Percentiles rank a stretch among this genome's conserved stretches.
Evolutionary conservation across 2,888 invertebrate species (phyloP).

Genomic region (Lasiommata megera): DNA sequence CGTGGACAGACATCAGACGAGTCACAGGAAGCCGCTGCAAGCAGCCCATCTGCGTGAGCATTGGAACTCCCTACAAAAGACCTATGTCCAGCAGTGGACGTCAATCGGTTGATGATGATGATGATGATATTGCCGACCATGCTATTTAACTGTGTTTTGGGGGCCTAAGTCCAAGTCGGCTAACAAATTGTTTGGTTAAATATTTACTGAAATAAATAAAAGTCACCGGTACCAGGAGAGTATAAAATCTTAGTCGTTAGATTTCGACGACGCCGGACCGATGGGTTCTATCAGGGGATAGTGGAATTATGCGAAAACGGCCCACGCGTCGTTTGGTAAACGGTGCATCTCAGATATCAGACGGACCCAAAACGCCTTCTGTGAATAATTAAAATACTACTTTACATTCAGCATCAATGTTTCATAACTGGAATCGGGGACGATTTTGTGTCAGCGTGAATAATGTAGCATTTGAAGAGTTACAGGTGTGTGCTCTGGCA

Average conservation of each 20-base stretch:
- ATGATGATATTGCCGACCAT: too few relatives aligned
- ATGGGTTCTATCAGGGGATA: slow-evolving; percentile 38
- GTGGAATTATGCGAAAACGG: slow-evolving; percentile 73
- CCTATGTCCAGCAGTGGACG: too few relatives aligned
- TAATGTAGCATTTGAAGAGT: background rate
- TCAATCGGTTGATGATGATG: too few relatives aligned
- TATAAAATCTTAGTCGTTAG: slow-evolving; percentile 45
- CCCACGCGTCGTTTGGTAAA: slow-evolving; percentile 73
- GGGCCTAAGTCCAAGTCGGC: too few relatives aligned
- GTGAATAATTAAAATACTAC: slow-evolving; percentile 60
- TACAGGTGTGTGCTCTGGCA: background rate
- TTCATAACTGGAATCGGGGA: slow-evolving; percentile 4
- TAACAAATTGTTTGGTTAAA: too few relatives aligned
- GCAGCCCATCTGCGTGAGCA: too few relatives aligned
- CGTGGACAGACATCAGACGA: too few relatives aligned
- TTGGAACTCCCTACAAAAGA: too few relatives aligned
- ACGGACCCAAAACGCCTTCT: slow-evolving; percentile 55
- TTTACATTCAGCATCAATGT: slow-evolving; percentile 28
- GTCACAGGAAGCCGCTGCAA: too few relatives aligned
- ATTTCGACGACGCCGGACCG: slow-evolving; percentile 37
- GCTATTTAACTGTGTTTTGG: too few relatives aligned
- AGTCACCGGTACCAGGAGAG: slow-evolving; percentile 2
- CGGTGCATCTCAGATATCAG: slow-evolving; percentile 61
- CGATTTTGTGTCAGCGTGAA: slow-evolving; percentile 4
- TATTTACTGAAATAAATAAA: too few relatives aligned